Conservation (phyloP, 2,888 invertebrate genomes). For the Homarus gammarus region DNA sequence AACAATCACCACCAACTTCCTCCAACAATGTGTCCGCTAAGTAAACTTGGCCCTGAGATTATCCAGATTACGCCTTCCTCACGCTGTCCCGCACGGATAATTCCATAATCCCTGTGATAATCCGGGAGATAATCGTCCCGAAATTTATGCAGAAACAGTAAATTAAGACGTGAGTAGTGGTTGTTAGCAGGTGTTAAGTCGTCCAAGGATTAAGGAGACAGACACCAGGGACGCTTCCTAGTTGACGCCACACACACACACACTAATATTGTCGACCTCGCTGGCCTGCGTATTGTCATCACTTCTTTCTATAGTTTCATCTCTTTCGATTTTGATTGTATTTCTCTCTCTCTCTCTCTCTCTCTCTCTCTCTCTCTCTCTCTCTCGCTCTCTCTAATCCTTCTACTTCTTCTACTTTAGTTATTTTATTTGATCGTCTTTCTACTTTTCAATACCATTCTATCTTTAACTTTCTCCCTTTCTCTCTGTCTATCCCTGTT, state of each 20-base stretch:
- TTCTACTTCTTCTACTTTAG: no score
- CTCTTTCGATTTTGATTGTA: neutral
- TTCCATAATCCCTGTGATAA: neutral
- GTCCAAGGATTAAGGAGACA: no score
- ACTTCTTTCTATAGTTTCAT: neutral
- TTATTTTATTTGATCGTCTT: no score
- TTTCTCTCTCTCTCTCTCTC: conserved; percentile 12
- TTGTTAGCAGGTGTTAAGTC: no score
- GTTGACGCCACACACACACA: no score
- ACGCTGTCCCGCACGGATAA: neutral
- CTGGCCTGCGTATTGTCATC: neutral
- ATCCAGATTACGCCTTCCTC: neutral
- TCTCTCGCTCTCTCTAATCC: no score
- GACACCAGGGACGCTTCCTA: no score
- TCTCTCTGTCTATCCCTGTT: conserved; percentile 33
- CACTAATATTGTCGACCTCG: neutral
- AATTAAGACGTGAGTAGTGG: neutral
- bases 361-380: neutral
- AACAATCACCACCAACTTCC: no score
- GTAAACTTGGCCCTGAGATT: neutral
- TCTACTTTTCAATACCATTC: no score
- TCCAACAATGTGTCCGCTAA: neutral
- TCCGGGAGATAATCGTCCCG: neutral
- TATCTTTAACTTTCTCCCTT: conserved; percentile 2
- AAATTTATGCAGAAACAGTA: neutral